Evolutionary conservation across 2,113 vertebrate species (phyloP), one percentile per base, ranked within the genome.

Genomic region (Dolichotis patagonum): DNA sequence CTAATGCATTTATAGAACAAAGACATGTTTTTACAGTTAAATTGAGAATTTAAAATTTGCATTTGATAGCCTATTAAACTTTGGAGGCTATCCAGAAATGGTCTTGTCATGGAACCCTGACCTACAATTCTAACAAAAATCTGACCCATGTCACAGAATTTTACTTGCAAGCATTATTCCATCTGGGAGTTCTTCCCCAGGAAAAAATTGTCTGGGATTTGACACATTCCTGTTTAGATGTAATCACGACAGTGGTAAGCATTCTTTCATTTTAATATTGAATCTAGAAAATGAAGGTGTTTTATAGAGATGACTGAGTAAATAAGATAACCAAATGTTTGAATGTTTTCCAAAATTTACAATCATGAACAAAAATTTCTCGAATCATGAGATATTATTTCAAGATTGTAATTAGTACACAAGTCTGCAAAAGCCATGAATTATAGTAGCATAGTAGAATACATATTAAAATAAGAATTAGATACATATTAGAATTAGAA

Each of bases 301-400:
- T 58, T 90, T 85, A n/a, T 46, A 2, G 69, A n/a, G 84, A 19
- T 90, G 3, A 28, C 77, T 24, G 1, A 78, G 85, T 94, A 41
- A 0, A 96, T 83, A 94, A 94, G 81, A 46, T 78, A 96, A 88
- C 46, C 80, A n/a, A 88, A 88, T 12, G 1, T 54, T 69, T 82
- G 35, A 82, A 69, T 60, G n/a, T 73, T 0, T 85, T 87, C 81
- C 22, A 16, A 35, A 16, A 24, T 62, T 73, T 81, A 30, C 69
- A 80, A 43, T 67, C 94, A 54, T 43, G 62, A 97, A 30, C 0
- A 46, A 83, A 95, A 77, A 0, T 58, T 49, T 88, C 60, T 91
- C 93, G 20, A 94, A 49, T 35, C 62, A 65, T 3, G 0, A 85
- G 17, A 24, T 16, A 54, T 35, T 78, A 7, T 52, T 4, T 88